Evolutionary conservation across 2,888 invertebrate species (phyloP).

Genomic region (Orthosia gothica): DNA sequence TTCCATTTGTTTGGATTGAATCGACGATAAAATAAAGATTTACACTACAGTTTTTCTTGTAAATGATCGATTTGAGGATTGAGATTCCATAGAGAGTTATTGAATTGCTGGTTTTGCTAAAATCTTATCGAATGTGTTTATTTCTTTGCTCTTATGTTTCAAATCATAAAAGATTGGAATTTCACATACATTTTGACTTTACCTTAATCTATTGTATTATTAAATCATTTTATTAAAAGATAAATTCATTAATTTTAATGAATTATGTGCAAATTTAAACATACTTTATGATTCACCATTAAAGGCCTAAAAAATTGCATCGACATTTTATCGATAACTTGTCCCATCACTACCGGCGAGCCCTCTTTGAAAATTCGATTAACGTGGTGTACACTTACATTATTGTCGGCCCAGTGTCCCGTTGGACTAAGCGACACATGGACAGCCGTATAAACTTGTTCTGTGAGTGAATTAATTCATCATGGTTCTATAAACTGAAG

Average conservation of each 20-base stretch:
- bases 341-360: conserved; percentile 71
- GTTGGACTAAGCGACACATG: conserved; percentile 74
- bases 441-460: conserved; percentile 56
- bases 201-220: not conserved
- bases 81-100: conserved; percentile 18
- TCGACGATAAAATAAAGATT: conserved; percentile 35
- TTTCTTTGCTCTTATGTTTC: not conserved
- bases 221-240: not conserved
- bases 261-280: too few species aligned
- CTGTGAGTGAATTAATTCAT: conserved; percentile 57
- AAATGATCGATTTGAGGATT: conserved; percentile 30
- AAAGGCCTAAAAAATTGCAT: not conserved
- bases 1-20: conserved; percentile 46
- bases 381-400: conserved; percentile 85
- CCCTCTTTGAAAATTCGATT: conserved; percentile 90
- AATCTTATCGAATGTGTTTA: not conserved
- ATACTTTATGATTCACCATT: too few species aligned
- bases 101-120: not conserved
- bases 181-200: not conserved
- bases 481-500: conserved; percentile 52
- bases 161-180: not conserved
- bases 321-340: conserved; percentile 53
- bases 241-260: too few species aligned
- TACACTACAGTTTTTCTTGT: not conserved
- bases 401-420: conserved; percentile 85